A percentile compares a stretch with the other conserved stretches of the same genome.
phyloP scores from a whole-genome alignment of 2,888 invertebrate genomes.

The Prosapia bicincta region DNA sequence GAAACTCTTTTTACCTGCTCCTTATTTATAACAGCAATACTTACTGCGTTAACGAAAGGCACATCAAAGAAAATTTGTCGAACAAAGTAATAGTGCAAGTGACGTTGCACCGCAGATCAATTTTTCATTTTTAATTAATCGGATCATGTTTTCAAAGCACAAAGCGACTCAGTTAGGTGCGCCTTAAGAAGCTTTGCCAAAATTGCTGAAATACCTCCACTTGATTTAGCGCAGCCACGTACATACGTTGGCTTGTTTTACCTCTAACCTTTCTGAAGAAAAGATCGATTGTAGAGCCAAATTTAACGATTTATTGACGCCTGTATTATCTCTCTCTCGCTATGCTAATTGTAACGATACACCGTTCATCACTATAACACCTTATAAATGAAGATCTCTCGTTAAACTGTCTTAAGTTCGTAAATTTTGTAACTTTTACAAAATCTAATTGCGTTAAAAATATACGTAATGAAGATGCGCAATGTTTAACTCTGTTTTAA shows the following conservation, averaged over 20 bases:
- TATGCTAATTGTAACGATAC: background rate
- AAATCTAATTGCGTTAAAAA: too few relatives aligned
- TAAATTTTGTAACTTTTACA: background rate
- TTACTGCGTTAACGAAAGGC: background rate
- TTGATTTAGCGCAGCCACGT: background rate
- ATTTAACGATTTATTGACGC: background rate
- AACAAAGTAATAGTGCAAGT: background rate
- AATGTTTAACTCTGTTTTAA: too few relatives aligned
- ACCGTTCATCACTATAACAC: background rate
- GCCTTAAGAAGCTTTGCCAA: background rate
- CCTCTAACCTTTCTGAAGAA: background rate
- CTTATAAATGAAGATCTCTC: background rate
- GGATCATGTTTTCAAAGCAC: background rate
- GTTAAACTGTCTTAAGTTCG: background rate
- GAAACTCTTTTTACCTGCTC: too few relatives aligned
- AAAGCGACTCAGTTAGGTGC: background rate
- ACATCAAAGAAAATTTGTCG: background rate
- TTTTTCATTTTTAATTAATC: constrained; percentile 2
- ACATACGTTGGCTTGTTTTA: background rate
- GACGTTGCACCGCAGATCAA: background rate
- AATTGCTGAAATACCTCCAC: background rate
- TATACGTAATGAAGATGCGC: too few relatives aligned
- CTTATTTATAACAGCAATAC: background rate
- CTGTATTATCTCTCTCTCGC: background rate
- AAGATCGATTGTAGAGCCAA: background rate